phyloP scores from a whole-genome alignment of 2,888 invertebrate genomes.

The Neria commutata region DNA sequence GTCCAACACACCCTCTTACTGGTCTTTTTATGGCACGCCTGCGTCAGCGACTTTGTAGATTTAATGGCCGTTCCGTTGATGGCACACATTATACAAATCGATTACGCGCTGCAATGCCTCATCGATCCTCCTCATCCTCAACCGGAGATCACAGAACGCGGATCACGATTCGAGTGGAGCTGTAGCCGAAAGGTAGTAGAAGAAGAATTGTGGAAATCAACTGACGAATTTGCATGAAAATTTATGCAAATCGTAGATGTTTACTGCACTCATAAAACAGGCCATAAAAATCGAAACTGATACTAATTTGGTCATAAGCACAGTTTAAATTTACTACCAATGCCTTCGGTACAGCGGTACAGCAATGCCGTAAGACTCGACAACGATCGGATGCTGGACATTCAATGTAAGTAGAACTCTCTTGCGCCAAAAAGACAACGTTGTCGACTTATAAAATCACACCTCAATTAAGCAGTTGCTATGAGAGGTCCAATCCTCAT shows the following conservation, averaged over 20 bases:
- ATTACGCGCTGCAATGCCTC: background rate
- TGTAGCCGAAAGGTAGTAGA: background rate
- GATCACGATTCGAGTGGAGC: too few relatives aligned
- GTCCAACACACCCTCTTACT: too few relatives aligned
- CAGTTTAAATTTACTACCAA: background rate
- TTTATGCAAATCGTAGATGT: conserved; percentile 1
- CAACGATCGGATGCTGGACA: background rate
- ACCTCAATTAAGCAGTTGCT: too few relatives aligned
- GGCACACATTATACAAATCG: conserved; percentile 2
- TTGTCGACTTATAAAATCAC: too few relatives aligned
- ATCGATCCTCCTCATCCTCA: too few relatives aligned
- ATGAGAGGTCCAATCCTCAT: too few relatives aligned
- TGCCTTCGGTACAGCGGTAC: background rate
- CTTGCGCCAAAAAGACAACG: too few relatives aligned
- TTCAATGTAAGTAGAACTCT: too few relatives aligned
- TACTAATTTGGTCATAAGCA: background rate
- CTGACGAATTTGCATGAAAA: background rate
- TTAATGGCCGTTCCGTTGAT: background rate
- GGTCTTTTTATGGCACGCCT: background rate
- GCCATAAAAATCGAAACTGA: background rate
- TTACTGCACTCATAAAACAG: background rate
- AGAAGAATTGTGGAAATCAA: background rate
- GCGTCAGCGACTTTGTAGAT: background rate
- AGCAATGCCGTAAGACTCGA: background rate
- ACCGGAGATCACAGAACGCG: too few relatives aligned